Percentiles rank a stretch among this genome's conserved stretches.
phyloP scores from a whole-genome alignment of 2,888 invertebrate genomes.

The Tetragnatha montana region DNA sequence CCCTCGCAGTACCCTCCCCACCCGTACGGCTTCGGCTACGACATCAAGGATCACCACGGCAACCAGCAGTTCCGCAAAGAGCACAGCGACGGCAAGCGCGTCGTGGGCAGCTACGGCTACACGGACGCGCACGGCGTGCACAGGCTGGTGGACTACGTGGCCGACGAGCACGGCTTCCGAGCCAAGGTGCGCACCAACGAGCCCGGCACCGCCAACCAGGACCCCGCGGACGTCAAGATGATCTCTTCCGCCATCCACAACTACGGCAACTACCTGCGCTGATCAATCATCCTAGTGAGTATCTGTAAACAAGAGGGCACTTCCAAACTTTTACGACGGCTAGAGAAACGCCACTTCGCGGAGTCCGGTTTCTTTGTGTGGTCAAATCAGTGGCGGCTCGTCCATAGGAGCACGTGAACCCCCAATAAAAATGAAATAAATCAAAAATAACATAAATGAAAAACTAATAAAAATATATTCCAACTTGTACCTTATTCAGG shows the following conservation, averaged over 20 bases:
- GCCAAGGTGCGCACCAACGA: conserved; percentile 62
- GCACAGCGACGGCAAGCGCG: conserved; percentile 55
- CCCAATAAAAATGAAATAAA: too few species aligned
- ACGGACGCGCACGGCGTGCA: conserved; percentile 58
- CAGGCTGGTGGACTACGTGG: conserved; percentile 51
- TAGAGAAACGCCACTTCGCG: too few species aligned
- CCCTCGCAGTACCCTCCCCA: conserved; percentile 46
- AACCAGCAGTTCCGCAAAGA: conserved; percentile 60
- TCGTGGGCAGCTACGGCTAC: conserved; percentile 59
- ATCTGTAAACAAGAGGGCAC: background rate
- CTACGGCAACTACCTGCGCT: conserved; percentile 39
- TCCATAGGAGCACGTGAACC: too few species aligned
- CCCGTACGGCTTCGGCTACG: conserved; percentile 62
- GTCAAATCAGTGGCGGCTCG: too few species aligned
- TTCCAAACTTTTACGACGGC: too few species aligned
- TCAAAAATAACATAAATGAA: too few species aligned
- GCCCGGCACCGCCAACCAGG: conserved; percentile 57
- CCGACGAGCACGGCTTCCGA: conserved; percentile 61
- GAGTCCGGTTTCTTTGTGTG: too few species aligned
- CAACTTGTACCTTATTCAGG: too few species aligned
- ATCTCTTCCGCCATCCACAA: conserved; percentile 39
- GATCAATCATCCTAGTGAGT: background rate
- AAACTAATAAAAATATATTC: too few species aligned
- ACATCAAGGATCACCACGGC: conserved; percentile 59
- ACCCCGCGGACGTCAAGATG: conserved; percentile 55